phyloP scores from a whole-genome alignment of 2,797 vertebrate species.

The Otolemur crassicaudatus region DNA sequence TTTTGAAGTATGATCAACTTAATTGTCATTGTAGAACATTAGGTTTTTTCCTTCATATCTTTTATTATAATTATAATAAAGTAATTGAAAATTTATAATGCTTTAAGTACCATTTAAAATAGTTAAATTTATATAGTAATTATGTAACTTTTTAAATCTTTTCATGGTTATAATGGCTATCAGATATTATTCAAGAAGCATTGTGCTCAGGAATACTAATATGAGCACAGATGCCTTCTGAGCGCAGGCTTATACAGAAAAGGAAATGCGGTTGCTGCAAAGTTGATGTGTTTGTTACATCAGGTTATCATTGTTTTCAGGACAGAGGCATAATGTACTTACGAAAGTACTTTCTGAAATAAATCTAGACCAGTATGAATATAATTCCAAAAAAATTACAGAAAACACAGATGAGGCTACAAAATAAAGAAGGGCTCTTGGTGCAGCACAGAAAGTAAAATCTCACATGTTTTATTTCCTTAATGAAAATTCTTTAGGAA shows the following conservation, averaged over 20 bases:
- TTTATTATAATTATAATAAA: slow-evolving; percentile 26
- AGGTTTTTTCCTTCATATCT: slow-evolving; percentile 15
- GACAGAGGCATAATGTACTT: background rate
- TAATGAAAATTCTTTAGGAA: slow-evolving; percentile 16
- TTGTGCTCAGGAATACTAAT: background rate
- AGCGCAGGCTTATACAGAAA: background rate
- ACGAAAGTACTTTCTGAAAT: background rate
- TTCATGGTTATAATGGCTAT: background rate
- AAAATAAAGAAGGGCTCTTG: background rate
- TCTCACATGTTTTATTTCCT: background rate
- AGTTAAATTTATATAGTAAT: slow-evolving; percentile 5
- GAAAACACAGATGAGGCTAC: background rate
- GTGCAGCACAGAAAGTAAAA: background rate
- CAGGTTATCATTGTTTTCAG: background rate
- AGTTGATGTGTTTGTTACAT: background rate
- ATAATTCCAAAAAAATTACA: background rate
- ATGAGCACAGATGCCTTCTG: background rate
- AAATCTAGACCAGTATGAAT: background rate
- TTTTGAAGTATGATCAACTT: slow-evolving; percentile 23
- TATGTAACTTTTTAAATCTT: background rate
- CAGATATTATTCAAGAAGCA: background rate
- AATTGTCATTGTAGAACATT: background rate
- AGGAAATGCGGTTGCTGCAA: background rate
- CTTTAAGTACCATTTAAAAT: background rate
- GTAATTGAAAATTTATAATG: slow-evolving; percentile 32